Conservation (phyloP, 2,888 invertebrate species). For the Cotesia congregata region DNA sequence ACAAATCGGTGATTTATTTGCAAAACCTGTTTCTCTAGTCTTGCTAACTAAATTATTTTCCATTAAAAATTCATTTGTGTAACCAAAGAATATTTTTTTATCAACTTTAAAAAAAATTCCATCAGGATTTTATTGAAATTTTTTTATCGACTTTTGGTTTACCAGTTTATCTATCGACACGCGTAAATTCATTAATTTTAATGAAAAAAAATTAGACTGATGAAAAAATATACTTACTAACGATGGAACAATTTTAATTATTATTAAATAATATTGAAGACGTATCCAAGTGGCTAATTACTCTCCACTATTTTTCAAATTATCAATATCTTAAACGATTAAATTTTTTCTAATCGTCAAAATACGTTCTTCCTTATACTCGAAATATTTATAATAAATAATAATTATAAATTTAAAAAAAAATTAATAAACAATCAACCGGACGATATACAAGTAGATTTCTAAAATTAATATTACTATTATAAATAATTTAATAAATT, state of each 20-base stretch:
- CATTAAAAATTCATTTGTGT: not conserved
- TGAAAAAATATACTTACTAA: slow-evolving; percentile 8
- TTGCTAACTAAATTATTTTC: not conserved
- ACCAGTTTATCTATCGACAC: not conserved
- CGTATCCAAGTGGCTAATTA: slow-evolving; percentile 11
- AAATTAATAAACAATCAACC: slow-evolving; percentile 2
- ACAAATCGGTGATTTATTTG: not conserved
- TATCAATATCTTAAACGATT: not conserved
- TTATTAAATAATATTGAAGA: not conserved
- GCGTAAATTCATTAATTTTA: not conserved
- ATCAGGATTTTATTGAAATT: not conserved
- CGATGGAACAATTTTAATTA: slow-evolving; percentile 12
- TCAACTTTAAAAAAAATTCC: slow-evolving; percentile 1
- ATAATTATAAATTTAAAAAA: no score
- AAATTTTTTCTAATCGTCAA: not conserved
- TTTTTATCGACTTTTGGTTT: not conserved
- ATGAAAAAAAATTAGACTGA: slow-evolving; percentile 17
- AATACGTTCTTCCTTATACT: slow-evolving; percentile 11
- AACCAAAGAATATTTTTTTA: slow-evolving; percentile 12
- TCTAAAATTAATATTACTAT: slow-evolving; percentile 7
- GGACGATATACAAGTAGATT: slow-evolving; percentile 8
- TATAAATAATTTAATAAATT: slow-evolving; percentile 25
- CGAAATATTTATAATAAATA: slow-evolving; percentile 10
- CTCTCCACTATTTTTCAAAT: slow-evolving; percentile 4
- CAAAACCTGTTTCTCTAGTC: not conserved